Base-by-base conservation (phyloP, 2,113 vertebrate genomes). In the Pelobates fuscus region DNA sequence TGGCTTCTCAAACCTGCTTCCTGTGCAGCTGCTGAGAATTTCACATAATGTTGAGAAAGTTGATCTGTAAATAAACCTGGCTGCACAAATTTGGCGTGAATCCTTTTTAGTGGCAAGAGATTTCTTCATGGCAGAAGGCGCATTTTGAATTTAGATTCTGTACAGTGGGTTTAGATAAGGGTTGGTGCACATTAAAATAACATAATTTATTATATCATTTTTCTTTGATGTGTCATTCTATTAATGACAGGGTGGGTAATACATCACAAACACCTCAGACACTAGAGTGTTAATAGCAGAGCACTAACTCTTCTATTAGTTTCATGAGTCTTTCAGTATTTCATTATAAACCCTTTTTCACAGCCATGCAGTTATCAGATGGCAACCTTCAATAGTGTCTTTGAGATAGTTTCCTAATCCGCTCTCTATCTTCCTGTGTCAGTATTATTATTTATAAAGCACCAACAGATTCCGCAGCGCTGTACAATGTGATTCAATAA, bases 1-100 rank as follows among this genome's bases (percentile, higher is more conserved):
- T 77, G 21, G 44, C 66, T 55, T 75, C 77, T 66, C 72, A 80
- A 29, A 11, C 1, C 69, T 5, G 20, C 61, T 79, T 80, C 83
- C 80, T 75, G 62, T 20, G 0, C 17, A 7, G 21, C 27, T 43
- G 32, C 71, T 77, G 68, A 54, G 44, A 64, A 23, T 63, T 72
- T 18, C 25, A 1, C 37, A 62, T 66, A 46, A 25, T 15, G 61
- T 14, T 44, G 0, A 43, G 49, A 0, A 18, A 46, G 21, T 57
- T 29, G 18, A 24, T 1, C 29, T 5, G 2, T 0, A 2, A 0
- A 0, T 65, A 74, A 74, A 74, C 24, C 37, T 57, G 27, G 17
- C 70, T 54, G 37, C 29, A 62, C 2, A 60, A 26, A 20, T 26
- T 23, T 60, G n/a, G 54, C 54, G 8, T 8, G 21, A 14, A 57